A percentile compares a stretch with the other conserved stretches of the same genome.
Conservation (phyloP, 2,797 vertebrate species). For the Sebastolobus alascanus region DNA sequence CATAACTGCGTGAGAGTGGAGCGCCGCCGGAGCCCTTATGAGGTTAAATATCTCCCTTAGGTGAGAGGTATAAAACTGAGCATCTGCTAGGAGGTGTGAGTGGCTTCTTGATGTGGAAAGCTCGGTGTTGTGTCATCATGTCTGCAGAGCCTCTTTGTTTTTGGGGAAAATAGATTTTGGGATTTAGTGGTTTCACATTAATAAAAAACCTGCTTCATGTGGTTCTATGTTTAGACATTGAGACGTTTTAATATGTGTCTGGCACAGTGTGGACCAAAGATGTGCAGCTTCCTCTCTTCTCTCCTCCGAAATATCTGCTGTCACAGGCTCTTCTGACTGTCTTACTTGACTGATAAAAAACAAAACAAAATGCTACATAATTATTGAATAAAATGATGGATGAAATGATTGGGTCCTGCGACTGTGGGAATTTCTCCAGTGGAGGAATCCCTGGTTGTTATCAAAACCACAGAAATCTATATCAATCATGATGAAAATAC, state of each 20-base stretch:
- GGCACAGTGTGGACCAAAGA: neutral
- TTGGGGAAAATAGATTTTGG: slow-evolving; percentile 22
- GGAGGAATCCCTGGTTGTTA: slow-evolving; percentile 5
- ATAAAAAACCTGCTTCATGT: slow-evolving; percentile 28
- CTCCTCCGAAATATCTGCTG: neutral
- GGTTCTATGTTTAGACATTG: slow-evolving; percentile 40
- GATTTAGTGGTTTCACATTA: slow-evolving; percentile 48
- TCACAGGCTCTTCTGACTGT: neutral
- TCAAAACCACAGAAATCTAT: neutral
- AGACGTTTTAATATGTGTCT: slow-evolving; percentile 34
- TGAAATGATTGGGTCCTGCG: neutral
- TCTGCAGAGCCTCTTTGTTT: slow-evolving; percentile 15
- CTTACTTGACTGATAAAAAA: neutral
- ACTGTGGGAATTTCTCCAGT: neutral
- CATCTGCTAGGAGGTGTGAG: neutral
- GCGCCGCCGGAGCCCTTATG: slow-evolving; percentile 2
- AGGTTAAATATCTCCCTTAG: slow-evolving; percentile 22
- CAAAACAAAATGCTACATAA: neutral
- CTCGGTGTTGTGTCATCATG: neutral
- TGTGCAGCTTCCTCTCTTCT: slow-evolving; percentile 11
- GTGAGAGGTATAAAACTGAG: slow-evolving; percentile 18
- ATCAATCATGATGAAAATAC: slow-evolving; percentile 12
- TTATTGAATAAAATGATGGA: neutral
- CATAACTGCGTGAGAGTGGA: neutral
- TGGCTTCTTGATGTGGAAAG: neutral